Evolutionary conservation across 2,888 invertebrate genomes (phyloP), one percentile per base, ranked within the genome.

Genomic region (Cryptops parisi): DNA sequence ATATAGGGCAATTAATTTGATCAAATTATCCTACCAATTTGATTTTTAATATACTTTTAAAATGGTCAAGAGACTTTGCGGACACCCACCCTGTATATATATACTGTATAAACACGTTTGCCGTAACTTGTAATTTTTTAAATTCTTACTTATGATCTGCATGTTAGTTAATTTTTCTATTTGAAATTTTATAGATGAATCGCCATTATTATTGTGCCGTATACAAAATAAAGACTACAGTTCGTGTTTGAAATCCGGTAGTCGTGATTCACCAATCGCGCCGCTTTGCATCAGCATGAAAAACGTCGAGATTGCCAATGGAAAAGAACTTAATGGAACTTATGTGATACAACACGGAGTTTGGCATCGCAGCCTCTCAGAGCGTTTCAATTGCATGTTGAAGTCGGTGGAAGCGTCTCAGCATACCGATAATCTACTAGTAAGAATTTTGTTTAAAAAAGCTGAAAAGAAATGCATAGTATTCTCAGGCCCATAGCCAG

Each of bases 201-300:
- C 83, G 1, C 79, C 79, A 40, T 65, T 84, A 55, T 64, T 84
- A 47, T 67, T 84, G 27, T 84, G 84, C 61, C 78, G 77, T 6
- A 65, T 64, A 41, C 78, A 80, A 58, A 56, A 48, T 27, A 39
- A 54, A 19, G 57, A 51, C 63, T 76, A 9, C 72, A 74, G 47
- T 74, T 74, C 53, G 76, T 76, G 69, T 50, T 65, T 72, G 21
- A 64, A 68, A 15, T 67, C 65, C 23, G n/a, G n/a, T n/a, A n/a
- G n/a, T n/a, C n/a, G 73, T 22, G 59, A 73, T 22, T 62, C 71
- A 19, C 67, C 71, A 41, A 64, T 67, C 15, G 65, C 70, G 12
- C 82, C 84, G 0, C 72, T 79, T 12, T 82, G 81, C 62, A 76
- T 84, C 54, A 77, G 80, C 21, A 77, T 77, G 56, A 78, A 78